Conservation (phyloP, 2,797 vertebrate genomes). For the Lophura swinhoii region DNA sequence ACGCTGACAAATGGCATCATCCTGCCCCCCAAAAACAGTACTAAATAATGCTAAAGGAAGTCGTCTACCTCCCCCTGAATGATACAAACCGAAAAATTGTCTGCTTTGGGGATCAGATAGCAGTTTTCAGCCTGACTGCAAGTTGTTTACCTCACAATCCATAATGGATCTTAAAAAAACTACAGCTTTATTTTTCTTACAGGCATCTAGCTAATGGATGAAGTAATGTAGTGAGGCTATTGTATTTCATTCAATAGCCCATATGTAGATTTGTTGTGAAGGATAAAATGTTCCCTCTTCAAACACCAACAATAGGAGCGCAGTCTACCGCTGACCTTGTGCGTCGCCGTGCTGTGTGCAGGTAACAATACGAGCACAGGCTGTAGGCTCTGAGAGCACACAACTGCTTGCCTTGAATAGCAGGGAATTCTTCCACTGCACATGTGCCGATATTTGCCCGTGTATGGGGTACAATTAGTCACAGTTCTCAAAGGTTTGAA, state of each 20-base stretch:
- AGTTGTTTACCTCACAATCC: conserved; percentile 36
- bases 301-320: conserved; percentile 36
- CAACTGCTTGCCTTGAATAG: background rate
- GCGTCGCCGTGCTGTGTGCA: background rate
- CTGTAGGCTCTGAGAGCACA: background rate
- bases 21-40: background rate
- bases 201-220: conserved; percentile 55
- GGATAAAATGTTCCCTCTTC: conserved; percentile 71
- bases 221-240: conserved; percentile 54
- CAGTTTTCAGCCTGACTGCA: background rate
- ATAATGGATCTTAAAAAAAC: conserved; percentile 36
- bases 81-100: background rate
- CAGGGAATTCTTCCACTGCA: background rate
- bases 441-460: background rate
- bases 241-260: conserved; percentile 61
- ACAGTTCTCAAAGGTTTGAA: background rate
- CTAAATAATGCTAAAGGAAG: background rate
- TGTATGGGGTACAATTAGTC: background rate
- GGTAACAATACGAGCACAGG: conserved; percentile 26
- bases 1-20: background rate
- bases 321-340: conserved; percentile 58
- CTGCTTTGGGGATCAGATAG: background rate
- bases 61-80: background rate
- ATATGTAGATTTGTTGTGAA: conserved; percentile 69
- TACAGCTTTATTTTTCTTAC: conserved; percentile 25